These are phyloP conservation scores for Cyanistes caeruleus DNA, from an alignment of 2,113 vertebrate species.

Conservation along the genomic window DNA sequence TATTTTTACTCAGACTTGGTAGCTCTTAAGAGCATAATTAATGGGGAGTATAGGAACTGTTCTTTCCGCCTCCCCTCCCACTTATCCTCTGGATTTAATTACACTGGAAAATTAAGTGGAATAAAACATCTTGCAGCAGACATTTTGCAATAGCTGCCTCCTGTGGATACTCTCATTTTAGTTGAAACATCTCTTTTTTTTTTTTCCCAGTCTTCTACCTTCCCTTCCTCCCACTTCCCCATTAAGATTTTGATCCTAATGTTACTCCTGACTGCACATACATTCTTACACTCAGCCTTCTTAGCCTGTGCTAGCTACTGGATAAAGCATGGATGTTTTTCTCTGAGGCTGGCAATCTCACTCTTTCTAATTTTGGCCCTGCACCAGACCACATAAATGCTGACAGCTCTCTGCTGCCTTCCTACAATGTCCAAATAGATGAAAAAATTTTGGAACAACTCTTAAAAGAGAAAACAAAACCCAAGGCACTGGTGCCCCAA, in stretches of 20 bases:
- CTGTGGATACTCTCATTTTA: constrained; percentile 10
- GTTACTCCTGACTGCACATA: not conserved
- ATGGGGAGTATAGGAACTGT: not conserved
- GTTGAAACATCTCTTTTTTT: not conserved
- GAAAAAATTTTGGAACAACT: not conserved
- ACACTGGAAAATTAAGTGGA: constrained; percentile 36
- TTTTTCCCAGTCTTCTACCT: not conserved
- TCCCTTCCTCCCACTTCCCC: not conserved
- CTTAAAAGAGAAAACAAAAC: not conserved
- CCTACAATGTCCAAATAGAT: not conserved
- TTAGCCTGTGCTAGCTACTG: not conserved
- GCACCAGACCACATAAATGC: not conserved
- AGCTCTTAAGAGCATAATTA: constrained; percentile 19
- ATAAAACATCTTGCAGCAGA: constrained; percentile 22
- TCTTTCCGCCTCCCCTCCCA: not conserved
- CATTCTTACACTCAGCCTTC: not conserved
- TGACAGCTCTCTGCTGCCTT: not conserved
- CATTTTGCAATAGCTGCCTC: constrained; percentile 11
- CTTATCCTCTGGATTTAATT: constrained; percentile 46
- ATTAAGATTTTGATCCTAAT: not conserved
- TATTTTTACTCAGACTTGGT: not conserved
- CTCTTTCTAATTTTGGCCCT: not conserved
- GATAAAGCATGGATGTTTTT: not conserved
- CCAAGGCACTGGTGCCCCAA: not conserved
- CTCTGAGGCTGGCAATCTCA: not conserved